A percentile compares a stretch with the other conserved stretches of the same genome.
Conservation (phyloP, 2,113 vertebrate species). For the Choloepus hoffmanni region DNA sequence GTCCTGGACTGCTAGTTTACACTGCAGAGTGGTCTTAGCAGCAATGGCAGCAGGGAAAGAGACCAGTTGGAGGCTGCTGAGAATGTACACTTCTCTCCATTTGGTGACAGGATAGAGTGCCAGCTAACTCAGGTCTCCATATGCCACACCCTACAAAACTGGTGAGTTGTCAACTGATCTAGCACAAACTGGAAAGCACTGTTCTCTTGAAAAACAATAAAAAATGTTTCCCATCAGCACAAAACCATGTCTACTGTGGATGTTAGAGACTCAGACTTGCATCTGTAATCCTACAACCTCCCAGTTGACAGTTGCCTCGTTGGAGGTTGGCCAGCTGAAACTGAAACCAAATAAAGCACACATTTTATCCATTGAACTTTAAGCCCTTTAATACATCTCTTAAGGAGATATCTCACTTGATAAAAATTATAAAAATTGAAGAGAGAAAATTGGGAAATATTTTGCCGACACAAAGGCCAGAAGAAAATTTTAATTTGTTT, state of each 20-base stretch:
- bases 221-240: not conserved
- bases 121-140: not conserved
- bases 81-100: not conserved
- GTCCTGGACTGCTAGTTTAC: not conserved
- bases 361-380: not conserved
- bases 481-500: slow-evolving; percentile 37
- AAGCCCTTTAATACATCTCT: not conserved
- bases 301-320: not conserved
- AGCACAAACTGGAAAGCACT: not conserved
- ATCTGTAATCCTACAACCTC: not conserved
- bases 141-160: not conserved
- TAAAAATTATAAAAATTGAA: not conserved
- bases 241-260: not conserved
- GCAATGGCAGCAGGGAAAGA: not conserved
- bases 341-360: not conserved
- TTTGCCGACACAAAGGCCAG: slow-evolving; percentile 50
- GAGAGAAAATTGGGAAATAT: slow-evolving; percentile 41
- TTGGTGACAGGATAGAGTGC: not conserved
- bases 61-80: not conserved
- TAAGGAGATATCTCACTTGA: slow-evolving; percentile 12
- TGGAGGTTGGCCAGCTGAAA: not conserved
- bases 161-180: not conserved
- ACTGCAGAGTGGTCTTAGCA: too few species aligned
- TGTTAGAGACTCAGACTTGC: not conserved
- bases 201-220: not conserved